Conservation (phyloP, 1,140 invertebrate genomes). For the Dufourea novaeangliae region DNA sequence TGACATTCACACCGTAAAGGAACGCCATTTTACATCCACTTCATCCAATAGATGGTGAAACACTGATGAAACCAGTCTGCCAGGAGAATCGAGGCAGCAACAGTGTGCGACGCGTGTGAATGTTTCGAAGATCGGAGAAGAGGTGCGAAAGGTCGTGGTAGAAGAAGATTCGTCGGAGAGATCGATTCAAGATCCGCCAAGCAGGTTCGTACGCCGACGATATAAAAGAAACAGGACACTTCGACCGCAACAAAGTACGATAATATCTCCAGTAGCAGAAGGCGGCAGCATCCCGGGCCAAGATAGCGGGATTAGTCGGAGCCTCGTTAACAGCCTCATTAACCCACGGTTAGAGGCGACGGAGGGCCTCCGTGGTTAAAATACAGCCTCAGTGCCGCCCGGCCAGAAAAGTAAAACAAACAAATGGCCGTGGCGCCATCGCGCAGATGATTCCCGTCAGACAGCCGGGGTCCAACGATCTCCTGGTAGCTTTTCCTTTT, state of each 20-base stretch:
- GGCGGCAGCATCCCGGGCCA: slow-evolving; percentile 31
- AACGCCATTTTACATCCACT: too few relatives aligned
- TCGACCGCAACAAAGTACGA: slow-evolving; percentile 43
- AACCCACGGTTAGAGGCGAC: slow-evolving; percentile 66
- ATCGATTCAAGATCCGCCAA: background rate
- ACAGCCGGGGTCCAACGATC: slow-evolving; percentile 32
- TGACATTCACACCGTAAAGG: too few relatives aligned
- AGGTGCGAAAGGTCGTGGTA: background rate
- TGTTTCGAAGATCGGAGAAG: background rate
- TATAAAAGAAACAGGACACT: background rate
- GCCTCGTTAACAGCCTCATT: slow-evolving; percentile 76
- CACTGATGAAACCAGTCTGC: too few relatives aligned
- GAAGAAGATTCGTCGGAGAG: background rate
- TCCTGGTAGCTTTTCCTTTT: slow-evolving; percentile 44
- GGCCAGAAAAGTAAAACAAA: slow-evolving; percentile 76
- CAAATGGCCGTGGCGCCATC: slow-evolving; percentile 79
- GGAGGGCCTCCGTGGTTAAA: slow-evolving; percentile 53
- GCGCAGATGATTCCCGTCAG: slow-evolving; percentile 80
- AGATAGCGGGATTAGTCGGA: slow-evolving; percentile 64
- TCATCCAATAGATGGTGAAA: too few relatives aligned
- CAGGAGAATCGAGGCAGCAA: too few relatives aligned
- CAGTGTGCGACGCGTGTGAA: too few relatives aligned
- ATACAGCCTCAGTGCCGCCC: slow-evolving; percentile 42
- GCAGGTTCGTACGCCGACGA: background rate
- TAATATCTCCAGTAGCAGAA: slow-evolving; percentile 53